Evolutionary conservation across 2,888 invertebrate genomes (phyloP).

Genomic region (Eurytoma adleriae): DNA sequence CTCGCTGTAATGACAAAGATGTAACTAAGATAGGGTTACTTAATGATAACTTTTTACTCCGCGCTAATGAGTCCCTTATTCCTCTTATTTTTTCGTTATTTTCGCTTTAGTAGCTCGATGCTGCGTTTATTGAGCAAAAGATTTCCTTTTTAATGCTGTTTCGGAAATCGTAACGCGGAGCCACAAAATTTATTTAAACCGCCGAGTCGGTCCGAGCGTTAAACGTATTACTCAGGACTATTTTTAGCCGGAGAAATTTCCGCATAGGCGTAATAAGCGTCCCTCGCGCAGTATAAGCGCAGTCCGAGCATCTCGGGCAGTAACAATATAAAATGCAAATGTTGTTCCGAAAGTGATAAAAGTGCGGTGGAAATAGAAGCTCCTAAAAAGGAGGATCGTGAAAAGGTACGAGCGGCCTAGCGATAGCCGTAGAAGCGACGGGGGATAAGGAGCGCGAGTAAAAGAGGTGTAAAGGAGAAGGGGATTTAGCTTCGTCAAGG

Average conservation of each 20-base stretch:
- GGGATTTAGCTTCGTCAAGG: constrained; percentile 59
- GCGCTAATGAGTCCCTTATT: constrained; percentile 29
- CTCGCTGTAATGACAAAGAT: constrained; percentile 47
- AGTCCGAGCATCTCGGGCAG: background rate
- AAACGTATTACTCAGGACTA: background rate
- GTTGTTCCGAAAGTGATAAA: background rate
- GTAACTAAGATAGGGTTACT: constrained; percentile 40
- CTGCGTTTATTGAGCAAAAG: constrained; percentile 16
- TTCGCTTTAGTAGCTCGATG: background rate
- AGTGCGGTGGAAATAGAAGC: too few relatives aligned
- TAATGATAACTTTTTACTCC: constrained; percentile 36
- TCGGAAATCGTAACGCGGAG: too few relatives aligned
- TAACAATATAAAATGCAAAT: constrained; percentile 8
- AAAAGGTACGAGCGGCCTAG: background rate
- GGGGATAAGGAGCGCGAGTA: constrained; percentile 38
- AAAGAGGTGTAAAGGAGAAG: constrained; percentile 56
- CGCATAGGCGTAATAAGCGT: background rate
- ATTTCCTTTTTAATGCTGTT: background rate
- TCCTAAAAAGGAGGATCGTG: too few relatives aligned
- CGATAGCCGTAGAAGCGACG: background rate
- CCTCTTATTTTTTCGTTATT: constrained; percentile 11
- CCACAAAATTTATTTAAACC: too few relatives aligned
- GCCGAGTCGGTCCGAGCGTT: too few relatives aligned
- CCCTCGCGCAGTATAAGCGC: background rate
- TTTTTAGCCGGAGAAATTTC: background rate